Conservation (phyloP, 2,113 vertebrate genomes). For the Boulengeromyrus knoepffleri region DNA sequence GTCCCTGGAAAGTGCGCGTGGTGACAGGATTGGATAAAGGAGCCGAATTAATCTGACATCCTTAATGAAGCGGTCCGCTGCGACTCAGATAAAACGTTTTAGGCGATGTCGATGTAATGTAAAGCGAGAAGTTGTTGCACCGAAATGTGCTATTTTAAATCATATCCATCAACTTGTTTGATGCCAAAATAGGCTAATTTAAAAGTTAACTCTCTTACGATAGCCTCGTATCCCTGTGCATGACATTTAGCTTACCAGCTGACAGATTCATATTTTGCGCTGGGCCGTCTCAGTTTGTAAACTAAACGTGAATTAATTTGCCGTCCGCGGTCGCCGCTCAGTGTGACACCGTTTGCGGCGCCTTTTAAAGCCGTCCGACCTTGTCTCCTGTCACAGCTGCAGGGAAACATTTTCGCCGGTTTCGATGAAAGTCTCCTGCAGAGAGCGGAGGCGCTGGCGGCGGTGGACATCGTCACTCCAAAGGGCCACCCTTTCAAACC, state of each 20-base stretch:
- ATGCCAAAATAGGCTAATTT: not conserved
- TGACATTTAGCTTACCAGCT: not conserved
- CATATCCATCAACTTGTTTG: not conserved
- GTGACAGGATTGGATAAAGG: not conserved
- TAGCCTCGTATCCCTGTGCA: not conserved
- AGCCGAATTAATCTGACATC: not conserved
- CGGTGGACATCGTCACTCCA: conserved; percentile 83
- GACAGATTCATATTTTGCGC: not conserved
- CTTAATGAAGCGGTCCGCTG: not conserved
- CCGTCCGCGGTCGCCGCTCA: not conserved
- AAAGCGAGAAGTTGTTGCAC: not conserved
- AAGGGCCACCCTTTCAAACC: conserved; percentile 89
- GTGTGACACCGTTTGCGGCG: not conserved
- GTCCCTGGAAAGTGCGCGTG: not conserved
- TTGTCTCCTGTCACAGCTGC: conserved; percentile 57
- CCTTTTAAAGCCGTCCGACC: not conserved
- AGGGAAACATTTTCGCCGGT: conserved; percentile 86
- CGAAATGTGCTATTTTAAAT: not conserved
- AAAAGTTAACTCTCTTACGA: not conserved
- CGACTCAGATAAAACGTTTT: not conserved
- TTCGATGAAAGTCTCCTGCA: conserved; percentile 84
- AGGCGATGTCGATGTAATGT: not conserved
- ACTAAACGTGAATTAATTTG: not conserved
- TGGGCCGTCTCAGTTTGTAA: not conserved
- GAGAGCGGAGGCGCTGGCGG: conserved; percentile 82